Evolutionary conservation across 2,113 vertebrate species (phyloP).

Genomic region (Pelmatolapia mariae): DNA sequence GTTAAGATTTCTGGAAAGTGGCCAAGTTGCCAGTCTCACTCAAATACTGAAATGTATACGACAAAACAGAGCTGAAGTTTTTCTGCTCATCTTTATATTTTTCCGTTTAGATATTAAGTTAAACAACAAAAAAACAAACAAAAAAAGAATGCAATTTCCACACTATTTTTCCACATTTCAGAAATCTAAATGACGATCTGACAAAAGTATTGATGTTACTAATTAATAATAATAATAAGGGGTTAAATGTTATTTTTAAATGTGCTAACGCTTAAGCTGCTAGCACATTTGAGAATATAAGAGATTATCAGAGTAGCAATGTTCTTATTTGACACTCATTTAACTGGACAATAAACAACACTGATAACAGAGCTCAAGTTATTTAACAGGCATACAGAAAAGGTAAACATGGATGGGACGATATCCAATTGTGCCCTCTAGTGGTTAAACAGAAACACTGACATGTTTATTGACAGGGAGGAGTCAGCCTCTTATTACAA

Average conservation of each 20-base stretch:
- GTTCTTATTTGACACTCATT: background rate
- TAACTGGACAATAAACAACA: background rate
- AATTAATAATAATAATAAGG: background rate
- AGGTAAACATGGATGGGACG: background rate
- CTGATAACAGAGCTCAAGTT: background rate
- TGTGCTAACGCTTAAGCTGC: rapidly evolving
- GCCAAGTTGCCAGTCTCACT: background rate
- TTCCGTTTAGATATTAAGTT: background rate
- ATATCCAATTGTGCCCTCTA: background rate
- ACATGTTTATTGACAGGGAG: background rate
- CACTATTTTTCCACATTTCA: background rate
- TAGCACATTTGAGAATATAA: background rate
- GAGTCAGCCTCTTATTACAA: background rate
- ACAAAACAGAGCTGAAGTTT: background rate
- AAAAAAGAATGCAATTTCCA: rapidly evolving
- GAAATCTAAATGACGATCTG: background rate
- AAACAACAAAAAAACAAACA: background rate
- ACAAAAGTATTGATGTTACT: background rate
- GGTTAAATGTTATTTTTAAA: too few relatives aligned
- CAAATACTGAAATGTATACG: background rate
- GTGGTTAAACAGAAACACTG: background rate
- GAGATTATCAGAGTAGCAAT: background rate
- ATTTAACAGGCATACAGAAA: background rate
- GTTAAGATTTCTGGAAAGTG: background rate
- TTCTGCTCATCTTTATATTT: background rate